Evolutionary conservation across 2,888 invertebrate species (phyloP), one percentile per base, ranked within the genome.

Genomic region (Clostera curtula): DNA sequence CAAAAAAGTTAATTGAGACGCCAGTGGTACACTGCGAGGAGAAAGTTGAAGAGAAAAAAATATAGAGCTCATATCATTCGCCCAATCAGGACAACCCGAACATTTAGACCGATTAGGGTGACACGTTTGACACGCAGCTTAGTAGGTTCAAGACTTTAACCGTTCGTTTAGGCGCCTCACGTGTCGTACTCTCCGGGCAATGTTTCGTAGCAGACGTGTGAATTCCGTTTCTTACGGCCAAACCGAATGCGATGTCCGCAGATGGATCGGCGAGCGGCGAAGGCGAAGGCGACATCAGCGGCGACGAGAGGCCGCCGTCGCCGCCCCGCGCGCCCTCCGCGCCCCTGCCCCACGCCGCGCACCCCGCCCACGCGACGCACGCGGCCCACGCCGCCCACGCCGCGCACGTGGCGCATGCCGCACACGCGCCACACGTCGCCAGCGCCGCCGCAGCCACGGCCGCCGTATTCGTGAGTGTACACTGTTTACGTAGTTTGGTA

Each of bases 181-280:
- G 14, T 19, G 3, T 20, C 15, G 17, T 22, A 9, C 18, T n/a
- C n/a, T n/a, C n/a, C n/a, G n/a, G n/a, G n/a, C n/a, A n/a, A n/a
- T n/a, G n/a, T n/a, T n/a, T 13, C 8, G 12, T 10, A 15, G 5
- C 5, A 8, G 19, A 9, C 9, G 14, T 19, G 12, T 7, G 19
- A 11, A 12, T 14, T 13, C 14, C 7, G 5, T 12, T 8, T 5
- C 4, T 9, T 10, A 1, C 5, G 9, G 8, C 21, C 10, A 13
- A 9, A 5, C 6, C n/a, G n/a, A n/a, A n/a, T 25, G 18, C 17
- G 7, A 33, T 38, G 6, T 30, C 7, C 29, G 7, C 70, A 77
- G 76, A 80, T 33, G 82, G 79, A 3, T 77, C 79, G 11, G 82
- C 82, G 48, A 80, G 80, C 62, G 79, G 79, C 53, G 80, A 77